These are phyloP conservation scores for Periophthalmus magnuspinnatus DNA, from an alignment of 2,797 vertebrate genomes.

Conservation along the genomic window DNA sequence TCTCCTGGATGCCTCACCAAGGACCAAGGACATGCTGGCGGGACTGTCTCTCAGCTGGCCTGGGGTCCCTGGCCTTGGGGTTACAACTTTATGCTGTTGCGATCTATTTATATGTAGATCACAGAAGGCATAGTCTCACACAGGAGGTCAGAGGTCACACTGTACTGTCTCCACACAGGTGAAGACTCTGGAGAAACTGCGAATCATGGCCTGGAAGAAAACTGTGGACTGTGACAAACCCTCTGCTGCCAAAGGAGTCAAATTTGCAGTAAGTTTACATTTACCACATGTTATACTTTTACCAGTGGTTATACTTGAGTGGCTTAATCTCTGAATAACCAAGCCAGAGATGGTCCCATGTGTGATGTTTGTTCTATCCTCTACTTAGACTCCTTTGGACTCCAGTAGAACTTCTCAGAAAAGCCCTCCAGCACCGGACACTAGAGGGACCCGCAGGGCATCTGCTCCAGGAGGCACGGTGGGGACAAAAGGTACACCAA, in stretches of 20 bases:
- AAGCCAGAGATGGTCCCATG: neutral
- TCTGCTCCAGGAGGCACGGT: slow-evolving; percentile 59
- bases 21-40: too few relatives aligned
- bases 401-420: slow-evolving; percentile 58
- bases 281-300: neutral
- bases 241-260: slow-evolving; percentile 59
- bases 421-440: slow-evolving; percentile 40
- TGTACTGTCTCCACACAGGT: slow-evolving; percentile 56
- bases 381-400: slow-evolving; percentile 75
- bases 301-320: too few relatives aligned
- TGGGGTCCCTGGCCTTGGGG: too few relatives aligned
- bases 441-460: slow-evolving; percentile 58
- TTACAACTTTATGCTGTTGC: too few relatives aligned
- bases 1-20: too few relatives aligned
- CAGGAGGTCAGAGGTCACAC: slow-evolving; percentile 70
- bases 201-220: slow-evolving; percentile 85
- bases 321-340: too few relatives aligned
- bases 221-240: slow-evolving; percentile 31
- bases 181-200: slow-evolving; percentile 85
- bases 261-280: slow-evolving; percentile 74
- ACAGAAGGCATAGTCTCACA: too few relatives aligned
- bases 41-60: too few relatives aligned
- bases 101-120: too few relatives aligned
- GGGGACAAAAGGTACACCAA: neutral
- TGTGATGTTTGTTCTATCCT: neutral